A percentile compares a stretch with the other conserved stretches of the same genome.
phyloP scores from a whole-genome alignment of 2,797 vertebrate genomes.

The Cetoscarus ocellatus region DNA sequence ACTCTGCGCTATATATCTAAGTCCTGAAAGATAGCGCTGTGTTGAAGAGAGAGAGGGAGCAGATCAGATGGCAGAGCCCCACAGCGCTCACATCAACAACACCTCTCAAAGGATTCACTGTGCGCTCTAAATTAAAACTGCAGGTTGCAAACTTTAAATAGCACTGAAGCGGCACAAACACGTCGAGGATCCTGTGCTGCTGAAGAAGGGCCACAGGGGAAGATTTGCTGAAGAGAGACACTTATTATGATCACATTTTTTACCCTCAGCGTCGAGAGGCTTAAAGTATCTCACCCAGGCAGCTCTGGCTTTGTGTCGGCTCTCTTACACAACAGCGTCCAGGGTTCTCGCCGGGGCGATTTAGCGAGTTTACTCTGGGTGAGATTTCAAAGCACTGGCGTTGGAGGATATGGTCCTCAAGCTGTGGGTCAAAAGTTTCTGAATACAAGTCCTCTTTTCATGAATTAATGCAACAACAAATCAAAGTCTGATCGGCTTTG shows the following conservation, averaged over 20 bases:
- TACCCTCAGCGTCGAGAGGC: slow-evolving; percentile 32
- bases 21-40: slow-evolving; percentile 2
- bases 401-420: slow-evolving; percentile 21
- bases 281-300: slow-evolving; percentile 53
- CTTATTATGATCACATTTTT: slow-evolving; percentile 52
- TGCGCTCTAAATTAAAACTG: slow-evolving; percentile 53
- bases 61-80: slow-evolving; percentile 47
- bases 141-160: slow-evolving; percentile 66
- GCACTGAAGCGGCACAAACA: slow-evolving; percentile 52
- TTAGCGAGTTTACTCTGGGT: slow-evolving; percentile 42
- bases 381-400: slow-evolving; percentile 33
- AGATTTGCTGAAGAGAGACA: slow-evolving; percentile 60
- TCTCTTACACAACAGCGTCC: slow-evolving; percentile 46
- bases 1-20: slow-evolving; percentile 4
- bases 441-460: slow-evolving; percentile 24
- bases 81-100: slow-evolving; percentile 40
- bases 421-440: slow-evolving; percentile 43
- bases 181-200: slow-evolving; percentile 32
- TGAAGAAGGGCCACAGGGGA: slow-evolving; percentile 24
- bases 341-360: slow-evolving; percentile 44
- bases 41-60: slow-evolving; percentile 1
- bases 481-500: slow-evolving; percentile 30
- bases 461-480: slow-evolving; percentile 42
- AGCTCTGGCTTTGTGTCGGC: slow-evolving; percentile 53
- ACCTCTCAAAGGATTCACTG: slow-evolving; percentile 53